These are phyloP conservation scores for Aphis craccivora DNA, from an alignment of 1,140 invertebrate genomes.

Conservation along the genomic window DNA sequence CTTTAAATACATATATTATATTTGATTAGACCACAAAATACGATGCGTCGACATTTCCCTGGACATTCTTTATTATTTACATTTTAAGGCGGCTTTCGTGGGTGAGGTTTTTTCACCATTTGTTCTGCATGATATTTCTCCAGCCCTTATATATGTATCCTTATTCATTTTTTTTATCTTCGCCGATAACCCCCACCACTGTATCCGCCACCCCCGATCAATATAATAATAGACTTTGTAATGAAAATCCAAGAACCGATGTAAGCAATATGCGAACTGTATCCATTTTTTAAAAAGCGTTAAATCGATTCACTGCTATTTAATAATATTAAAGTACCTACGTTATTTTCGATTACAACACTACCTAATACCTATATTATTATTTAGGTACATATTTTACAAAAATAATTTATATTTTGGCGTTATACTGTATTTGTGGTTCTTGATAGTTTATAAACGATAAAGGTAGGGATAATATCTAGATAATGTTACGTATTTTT, in stretches of 20 bases:
- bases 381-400: not conserved
- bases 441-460: no score
- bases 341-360: not conserved
- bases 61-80: conserved; percentile 17
- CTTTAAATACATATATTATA: not conserved
- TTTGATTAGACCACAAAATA: not conserved
- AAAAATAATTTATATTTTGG: not conserved
- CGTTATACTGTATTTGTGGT: no score
- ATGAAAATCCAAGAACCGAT: not conserved
- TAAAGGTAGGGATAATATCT: no score
- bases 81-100: not conserved
- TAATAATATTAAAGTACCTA: not conserved
- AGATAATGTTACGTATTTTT: no score
- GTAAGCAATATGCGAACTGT: not conserved
- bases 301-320: not conserved
- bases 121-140: not conserved
- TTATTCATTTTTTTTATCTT: conserved; percentile 6
- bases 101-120: not conserved
- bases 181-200: no score
- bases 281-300: not conserved
- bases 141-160: not conserved
- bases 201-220: not conserved
- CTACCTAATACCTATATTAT: no score
- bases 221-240: not conserved
- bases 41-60: not conserved